Percentiles rank a stretch among this genome's conserved stretches.
phyloP scores from a whole-genome alignment of 2,888 invertebrate genomes.

The Stenurella melanura region DNA sequence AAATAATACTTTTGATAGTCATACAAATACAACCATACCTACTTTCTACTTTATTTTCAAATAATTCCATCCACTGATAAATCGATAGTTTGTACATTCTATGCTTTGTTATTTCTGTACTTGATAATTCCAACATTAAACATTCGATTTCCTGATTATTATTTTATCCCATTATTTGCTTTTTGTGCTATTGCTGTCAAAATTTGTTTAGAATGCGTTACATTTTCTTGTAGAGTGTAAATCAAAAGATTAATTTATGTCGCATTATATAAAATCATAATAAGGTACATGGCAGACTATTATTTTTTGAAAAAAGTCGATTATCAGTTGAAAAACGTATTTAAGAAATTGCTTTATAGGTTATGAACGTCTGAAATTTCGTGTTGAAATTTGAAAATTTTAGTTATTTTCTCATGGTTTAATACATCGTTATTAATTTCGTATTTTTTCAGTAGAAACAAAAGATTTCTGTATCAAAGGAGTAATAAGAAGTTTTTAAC shows the following conservation, averaged over 20 bases:
- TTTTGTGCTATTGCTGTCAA: conserved; percentile 34
- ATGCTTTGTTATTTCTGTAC: background rate
- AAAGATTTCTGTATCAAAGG: background rate
- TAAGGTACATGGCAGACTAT: background rate
- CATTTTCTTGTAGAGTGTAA: conserved; percentile 15
- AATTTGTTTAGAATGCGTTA: conserved; percentile 32
- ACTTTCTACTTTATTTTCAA: no score
- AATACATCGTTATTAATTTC: background rate
- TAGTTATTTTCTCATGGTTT: conserved; percentile 12
- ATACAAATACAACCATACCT: no score
- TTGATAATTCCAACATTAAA: no score
- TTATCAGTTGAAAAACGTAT: background rate
- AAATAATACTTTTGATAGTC: no score
- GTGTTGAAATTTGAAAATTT: conserved; percentile 13
- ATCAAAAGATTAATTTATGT: conserved; percentile 19
- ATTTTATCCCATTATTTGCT: background rate
- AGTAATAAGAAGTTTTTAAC: conserved; percentile 7
- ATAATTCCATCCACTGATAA: no score
- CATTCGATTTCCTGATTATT: background rate
- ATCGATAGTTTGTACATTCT: background rate
- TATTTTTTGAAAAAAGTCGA: background rate
- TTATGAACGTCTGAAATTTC: conserved; percentile 13
- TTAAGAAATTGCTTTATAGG: conserved; percentile 16
- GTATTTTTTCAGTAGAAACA: conserved; percentile 7
- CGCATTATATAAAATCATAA: conserved; percentile 20